phyloP scores from a whole-genome alignment of 2,888 invertebrate species.

The Dolomedes plantarius region DNA sequence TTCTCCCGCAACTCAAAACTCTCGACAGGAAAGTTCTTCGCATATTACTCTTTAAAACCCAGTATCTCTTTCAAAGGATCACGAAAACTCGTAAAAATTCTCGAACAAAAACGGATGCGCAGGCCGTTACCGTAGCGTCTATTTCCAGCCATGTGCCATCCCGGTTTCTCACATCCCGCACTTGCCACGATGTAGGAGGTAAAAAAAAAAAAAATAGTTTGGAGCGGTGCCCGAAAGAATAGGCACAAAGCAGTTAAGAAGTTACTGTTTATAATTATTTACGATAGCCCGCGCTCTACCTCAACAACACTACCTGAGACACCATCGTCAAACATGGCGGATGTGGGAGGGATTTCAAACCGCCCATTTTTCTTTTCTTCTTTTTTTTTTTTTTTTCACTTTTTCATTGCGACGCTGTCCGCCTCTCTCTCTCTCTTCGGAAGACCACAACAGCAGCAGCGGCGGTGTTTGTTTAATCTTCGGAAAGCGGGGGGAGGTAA shows the following conservation, averaged over 20 bases:
- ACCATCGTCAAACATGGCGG: background rate
- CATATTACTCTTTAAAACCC: no score
- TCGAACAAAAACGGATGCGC: no score
- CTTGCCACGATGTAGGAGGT: background rate
- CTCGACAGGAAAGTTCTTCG: no score
- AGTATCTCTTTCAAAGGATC: no score
- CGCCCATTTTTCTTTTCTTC: background rate
- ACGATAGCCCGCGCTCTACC: background rate
- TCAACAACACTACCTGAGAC: background rate
- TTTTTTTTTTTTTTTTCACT: background rate
- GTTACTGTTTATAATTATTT: background rate
- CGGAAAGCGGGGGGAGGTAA: background rate
- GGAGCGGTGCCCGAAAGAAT: background rate
- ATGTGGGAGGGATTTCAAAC: background rate
- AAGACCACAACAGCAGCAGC: background rate
- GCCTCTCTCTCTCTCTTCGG: background rate
- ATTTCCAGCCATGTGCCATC: no score
- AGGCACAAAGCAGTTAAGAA: background rate
- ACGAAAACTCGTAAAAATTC: no score
- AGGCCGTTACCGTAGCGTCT: no score
- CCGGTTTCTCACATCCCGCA: no score
- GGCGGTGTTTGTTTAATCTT: slow-evolving; percentile 18
- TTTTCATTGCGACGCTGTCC: background rate
- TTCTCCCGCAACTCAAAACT: no score
- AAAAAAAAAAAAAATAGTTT: background rate